Evolutionary conservation across 2,113 vertebrate species (phyloP).

Genomic region (Salvelinus alpinus): DNA sequence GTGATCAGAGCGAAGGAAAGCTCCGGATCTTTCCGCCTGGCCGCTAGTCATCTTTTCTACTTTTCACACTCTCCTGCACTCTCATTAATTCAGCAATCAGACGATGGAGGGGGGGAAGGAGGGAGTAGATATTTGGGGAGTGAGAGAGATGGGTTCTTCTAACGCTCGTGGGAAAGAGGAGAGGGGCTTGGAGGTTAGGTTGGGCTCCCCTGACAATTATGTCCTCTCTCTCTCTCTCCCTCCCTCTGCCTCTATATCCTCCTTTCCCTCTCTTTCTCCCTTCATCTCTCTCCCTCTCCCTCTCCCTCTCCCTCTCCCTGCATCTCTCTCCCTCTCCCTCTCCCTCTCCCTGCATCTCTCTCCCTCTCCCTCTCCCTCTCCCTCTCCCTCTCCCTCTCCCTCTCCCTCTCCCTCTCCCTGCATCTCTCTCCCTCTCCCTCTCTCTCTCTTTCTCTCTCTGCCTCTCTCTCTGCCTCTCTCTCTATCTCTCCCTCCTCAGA

Average conservation of each 20-base stretch:
- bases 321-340: neutral
- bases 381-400: no score
- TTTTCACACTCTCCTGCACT: conserved; percentile 8
- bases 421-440: no score
- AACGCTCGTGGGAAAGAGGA: neutral
- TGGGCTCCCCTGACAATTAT: neutral
- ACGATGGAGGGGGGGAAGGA: neutral
- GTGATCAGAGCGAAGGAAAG: conserved; percentile 14
- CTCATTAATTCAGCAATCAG: conserved; percentile 16
- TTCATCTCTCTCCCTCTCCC: no score
- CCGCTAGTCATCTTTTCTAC: conserved; percentile 25
- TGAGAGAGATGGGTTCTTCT: neutral
- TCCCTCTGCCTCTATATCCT: no score
- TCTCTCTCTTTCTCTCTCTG: neutral
- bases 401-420: no score
- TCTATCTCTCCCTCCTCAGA: conserved; percentile 18
- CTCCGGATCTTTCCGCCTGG: conserved; percentile 22
- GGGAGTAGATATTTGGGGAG: neutral
- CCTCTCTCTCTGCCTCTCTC: neutral
- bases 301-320: neutral
- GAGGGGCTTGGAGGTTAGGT: neutral
- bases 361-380: neutral
- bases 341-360: neutral
- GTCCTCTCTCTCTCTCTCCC: neutral
- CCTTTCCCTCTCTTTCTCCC: no score